Base-by-base conservation (phyloP, 2,113 vertebrate species). In the Hippocampus zosterae region DNA sequence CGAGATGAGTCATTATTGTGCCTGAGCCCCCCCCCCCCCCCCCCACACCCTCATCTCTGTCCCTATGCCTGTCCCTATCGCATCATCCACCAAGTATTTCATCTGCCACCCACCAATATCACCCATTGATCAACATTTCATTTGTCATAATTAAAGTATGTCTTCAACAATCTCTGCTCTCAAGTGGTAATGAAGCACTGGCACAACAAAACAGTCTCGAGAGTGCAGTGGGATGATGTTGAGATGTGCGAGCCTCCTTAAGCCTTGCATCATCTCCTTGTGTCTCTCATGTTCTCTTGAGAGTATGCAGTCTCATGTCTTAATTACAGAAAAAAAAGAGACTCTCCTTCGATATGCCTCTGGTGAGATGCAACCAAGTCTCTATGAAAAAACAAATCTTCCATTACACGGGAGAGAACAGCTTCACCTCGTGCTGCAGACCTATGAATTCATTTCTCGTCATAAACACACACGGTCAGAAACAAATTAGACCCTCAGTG, bases 111-210 rank as follows among this genome's bases (percentile, higher is more conserved):
- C 56, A 18, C 5, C 6, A 61, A 33, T 18, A 37, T 19, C 16
- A 11, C 7, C 10, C 19, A 23, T 25, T 27, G 23, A 23, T 27
- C 44, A 27, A 2, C 41, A 16, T 65, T 48, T 16, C 6, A 27
- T 25, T 16, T 41, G n/a, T 56, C 11, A 74, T 73, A 77, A 87
- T 85, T 80, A 84, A 77, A 57, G n/a, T 37, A 29, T 77, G 75
- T 80, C 23, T 27, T 61, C 52, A 46, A 15, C 37, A 8, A 48
- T 65, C 65, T 68, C 25, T 55, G 25, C 60, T 33, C 73, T 83
- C 59, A 67, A 19, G 67, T 77, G 72, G 76, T 85, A 88, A 84
- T 78, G 70, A 70, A 71, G 78, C 67, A 57, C 67, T 66, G 19
- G 0, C 25, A 37, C 44, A 69, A 70, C 21, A 40, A 68, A 69